These are phyloP conservation scores for Hirtodrosophila trivittata DNA, from an alignment of 2,888 invertebrate species.

Conservation along the genomic window DNA sequence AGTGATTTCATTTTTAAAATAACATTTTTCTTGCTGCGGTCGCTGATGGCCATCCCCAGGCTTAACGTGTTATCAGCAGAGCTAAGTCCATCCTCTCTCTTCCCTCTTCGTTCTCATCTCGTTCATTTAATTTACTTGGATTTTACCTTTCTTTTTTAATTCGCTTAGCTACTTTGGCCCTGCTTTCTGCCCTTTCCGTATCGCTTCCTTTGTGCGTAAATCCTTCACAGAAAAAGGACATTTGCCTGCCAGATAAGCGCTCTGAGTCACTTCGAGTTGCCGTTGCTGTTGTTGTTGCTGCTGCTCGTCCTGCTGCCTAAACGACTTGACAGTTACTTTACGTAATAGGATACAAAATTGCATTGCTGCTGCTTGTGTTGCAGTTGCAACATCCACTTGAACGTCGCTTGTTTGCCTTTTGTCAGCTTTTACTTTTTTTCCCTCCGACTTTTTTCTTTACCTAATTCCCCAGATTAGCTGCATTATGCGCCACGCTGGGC, in stretches of 20 bases:
- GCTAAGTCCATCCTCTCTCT: conserved; percentile 8
- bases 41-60: conserved; percentile 52
- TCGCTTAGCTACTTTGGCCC: conserved; percentile 75
- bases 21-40: conserved; percentile 71
- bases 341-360: conserved; percentile 77
- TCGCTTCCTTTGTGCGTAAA: conserved; percentile 71
- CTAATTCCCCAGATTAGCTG: conserved; percentile 79
- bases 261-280: conserved; percentile 57
- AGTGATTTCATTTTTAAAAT: conserved; percentile 76
- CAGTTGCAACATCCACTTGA: conserved; percentile 50
- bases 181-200: conserved; percentile 37
- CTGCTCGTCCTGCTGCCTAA: conserved; percentile 51
- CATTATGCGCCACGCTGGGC: conserved; percentile 76
- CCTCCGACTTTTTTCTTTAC: conserved; percentile 35
- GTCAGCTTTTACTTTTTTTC: conserved; percentile 54
- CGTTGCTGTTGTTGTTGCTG: conserved; percentile 16
- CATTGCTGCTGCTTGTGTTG: conserved; percentile 56
- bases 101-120: conserved; percentile 24
- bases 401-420: conserved; percentile 69
- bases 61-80: conserved; percentile 57
- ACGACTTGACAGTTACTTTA: conserved; percentile 71
- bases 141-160: conserved; percentile 72
- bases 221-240: conserved; percentile 68
- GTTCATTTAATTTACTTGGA: conserved; percentile 75
- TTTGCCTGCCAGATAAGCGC: conserved; percentile 70